Evolutionary conservation across 2,113 vertebrate species (phyloP).

Genomic region (Psammodynastes pulverulentus): DNA sequence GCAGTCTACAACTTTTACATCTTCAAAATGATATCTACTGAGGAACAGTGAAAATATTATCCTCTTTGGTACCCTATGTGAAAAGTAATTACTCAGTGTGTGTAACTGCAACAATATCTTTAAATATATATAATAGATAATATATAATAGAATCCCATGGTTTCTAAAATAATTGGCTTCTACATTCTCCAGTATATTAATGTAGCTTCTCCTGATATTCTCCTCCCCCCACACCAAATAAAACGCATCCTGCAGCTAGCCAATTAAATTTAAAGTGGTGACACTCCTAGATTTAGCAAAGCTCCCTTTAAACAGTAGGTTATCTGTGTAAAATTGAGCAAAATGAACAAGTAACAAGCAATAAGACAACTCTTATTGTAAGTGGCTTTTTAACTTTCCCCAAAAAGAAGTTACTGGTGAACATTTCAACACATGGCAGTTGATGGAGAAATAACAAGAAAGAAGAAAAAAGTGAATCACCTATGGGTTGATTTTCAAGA

Average conservation of each 20-base stretch:
- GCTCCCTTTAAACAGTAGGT: constrained; percentile 23
- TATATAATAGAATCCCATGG: too few relatives aligned
- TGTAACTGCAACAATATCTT: constrained; percentile 46
- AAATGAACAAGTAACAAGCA: not conserved
- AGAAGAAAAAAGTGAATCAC: not conserved
- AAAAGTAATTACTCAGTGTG: constrained; percentile 43
- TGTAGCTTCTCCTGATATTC: constrained; percentile 29
- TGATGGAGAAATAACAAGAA: not conserved
- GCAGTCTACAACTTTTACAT: constrained; percentile 26
- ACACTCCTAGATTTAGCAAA: not conserved
- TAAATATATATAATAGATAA: too few relatives aligned
- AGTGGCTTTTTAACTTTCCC: constrained; percentile 51
- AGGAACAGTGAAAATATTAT: constrained; percentile 32
- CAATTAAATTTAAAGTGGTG: constrained; percentile 2
- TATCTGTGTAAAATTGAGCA: constrained; percentile 38
- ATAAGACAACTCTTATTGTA: constrained; percentile 7
- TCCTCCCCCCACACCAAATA: not conserved
- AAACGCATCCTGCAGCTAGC: not conserved
- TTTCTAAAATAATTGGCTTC: constrained; percentile 29
- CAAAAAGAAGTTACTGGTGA: constrained; percentile 31
- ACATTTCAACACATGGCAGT: not conserved
- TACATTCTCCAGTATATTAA: constrained; percentile 11
- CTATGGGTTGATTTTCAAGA: not conserved
- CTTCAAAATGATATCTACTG: constrained; percentile 29
- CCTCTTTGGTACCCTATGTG: constrained; percentile 21